Base-by-base conservation (phyloP, 2,113 vertebrate species). In the Anser brachyrhynchus region DNA sequence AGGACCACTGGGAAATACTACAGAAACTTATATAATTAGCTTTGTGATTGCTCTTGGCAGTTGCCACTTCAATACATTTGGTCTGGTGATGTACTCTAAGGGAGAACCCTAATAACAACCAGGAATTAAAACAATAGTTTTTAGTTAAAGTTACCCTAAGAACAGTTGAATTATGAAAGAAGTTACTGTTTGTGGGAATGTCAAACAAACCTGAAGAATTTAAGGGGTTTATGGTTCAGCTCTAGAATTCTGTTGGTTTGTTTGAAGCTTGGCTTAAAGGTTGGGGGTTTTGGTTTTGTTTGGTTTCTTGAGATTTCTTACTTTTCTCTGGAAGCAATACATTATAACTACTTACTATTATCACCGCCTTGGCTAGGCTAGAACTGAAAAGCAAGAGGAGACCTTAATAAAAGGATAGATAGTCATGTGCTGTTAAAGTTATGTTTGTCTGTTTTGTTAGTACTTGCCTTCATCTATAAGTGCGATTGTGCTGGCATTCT, bases 1-100 rank as follows among this genome's bases (percentile, higher is more conserved):
- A 66, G 58, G 29, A 23, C 10, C 21, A 52, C 3, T 39, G 3
- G 0, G 71, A 81, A 54, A 35, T 44, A 18, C 0, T 55, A 2
- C 52, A 80, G 3, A 51, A 37, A 46, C 35, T 89, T 85, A 26
- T 2, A 5, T 61, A 35, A 57, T 69, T 62, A 66, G 18, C 75
- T 80, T 59, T 61, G n/a, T 62, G 39, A 57, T 29, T 89, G 59
- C 29, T 28, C 9, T 17, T 46, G 49, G 39, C 29, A 74, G 4
- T 35, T 29, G 23, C 19, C 8, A n/a, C 17, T 33, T 59, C 18
- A 75, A 26, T 46, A 28, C 31, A 7, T 79, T 55, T 84, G 29
- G 6, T 46, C 43, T 77, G 79, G 23, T 87, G 41, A 51, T 69
- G 21, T 0, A 28, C 8, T 41, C 18, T 29, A 13, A 62, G 31